Evolutionary conservation across 2,888 invertebrate genomes (phyloP), one percentile per base, ranked within the genome.

Genomic region (Dryocosmus kuriphilus): DNA sequence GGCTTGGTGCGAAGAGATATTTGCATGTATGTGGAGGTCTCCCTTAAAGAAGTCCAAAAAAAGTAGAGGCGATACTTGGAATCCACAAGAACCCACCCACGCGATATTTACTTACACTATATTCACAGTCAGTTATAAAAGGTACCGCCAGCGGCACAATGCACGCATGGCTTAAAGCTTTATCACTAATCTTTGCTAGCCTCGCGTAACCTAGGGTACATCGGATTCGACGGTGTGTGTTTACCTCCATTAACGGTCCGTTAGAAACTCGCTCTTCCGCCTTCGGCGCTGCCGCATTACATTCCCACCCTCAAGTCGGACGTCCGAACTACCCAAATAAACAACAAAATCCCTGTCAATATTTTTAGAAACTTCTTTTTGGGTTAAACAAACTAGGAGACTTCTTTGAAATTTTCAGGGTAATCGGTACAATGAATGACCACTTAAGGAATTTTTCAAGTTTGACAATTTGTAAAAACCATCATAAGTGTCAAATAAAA

Each of bases 231-330:
- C 79, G 77, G 79, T 79, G 77, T 80, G 82, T 80, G 83, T 83
- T 84, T 82, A 81, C 83, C 85, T 88, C 87, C 86, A 88, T 88
- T 86, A 85, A 83, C 77, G 84, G 85, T 81, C 86, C 86, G 87
- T 86, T 86, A 86, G 81, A 79, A 80, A 82, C 82, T 76, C 80
- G 75, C 80, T 84, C 85, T 86, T 87, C 86, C 86, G 84, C 84
- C 82, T 86, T 81, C 75, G 61, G 62, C 79, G 77, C 61, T 79
- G 79, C 77, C 77, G 77, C 78, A 76, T 80, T 71, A 71, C 41
- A 27, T 71, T 71, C 46, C 51, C 71, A 71, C 30, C 71, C 30
- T 27, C 51, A 71, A 27, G 30, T 22, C 71, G 46, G 46, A 46
- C 41, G 14, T 27, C 19, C 71, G 14, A 57, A 57, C 24, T 57